phyloP scores from a whole-genome alignment of 1,140 invertebrate species.

The Pseudomyrmex sp. region DNA sequence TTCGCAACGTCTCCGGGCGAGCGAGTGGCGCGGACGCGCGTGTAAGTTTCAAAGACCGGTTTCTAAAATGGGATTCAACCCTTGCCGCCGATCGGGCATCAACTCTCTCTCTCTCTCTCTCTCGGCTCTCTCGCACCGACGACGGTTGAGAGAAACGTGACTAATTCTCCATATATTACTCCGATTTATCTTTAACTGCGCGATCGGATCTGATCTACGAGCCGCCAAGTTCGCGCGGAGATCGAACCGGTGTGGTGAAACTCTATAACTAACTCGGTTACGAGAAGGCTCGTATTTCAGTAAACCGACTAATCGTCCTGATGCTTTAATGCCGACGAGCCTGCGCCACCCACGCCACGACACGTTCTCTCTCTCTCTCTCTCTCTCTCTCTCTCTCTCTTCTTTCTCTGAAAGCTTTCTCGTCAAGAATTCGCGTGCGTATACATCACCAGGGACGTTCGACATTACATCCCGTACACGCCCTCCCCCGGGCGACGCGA shows the following conservation, averaged over 20 bases:
- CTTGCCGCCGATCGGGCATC: constrained; percentile 29
- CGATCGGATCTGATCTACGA: constrained; percentile 1
- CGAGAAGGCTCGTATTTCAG: constrained; percentile 10
- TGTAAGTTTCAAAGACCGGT: constrained; percentile 30
- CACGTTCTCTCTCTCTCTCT: background rate
- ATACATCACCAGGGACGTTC: constrained; percentile 43
- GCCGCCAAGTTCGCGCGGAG: constrained; percentile 16
- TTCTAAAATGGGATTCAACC: constrained; percentile 54
- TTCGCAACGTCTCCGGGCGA: background rate
- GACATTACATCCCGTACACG: constrained; percentile 10
- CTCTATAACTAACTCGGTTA: constrained; percentile 4
- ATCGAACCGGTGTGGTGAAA: constrained; percentile 18
- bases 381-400: background rate
- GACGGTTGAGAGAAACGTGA: background rate
- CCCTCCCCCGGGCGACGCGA: background rate
- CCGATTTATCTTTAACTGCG: constrained; percentile 7
- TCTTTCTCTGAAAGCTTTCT: constrained; percentile 15
- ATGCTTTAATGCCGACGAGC: constrained; percentile 40
- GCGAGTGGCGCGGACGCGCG: background rate
- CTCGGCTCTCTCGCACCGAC: too few relatives aligned
- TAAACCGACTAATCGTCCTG: constrained; percentile 35
- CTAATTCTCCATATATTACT: constrained; percentile 38
- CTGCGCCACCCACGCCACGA: constrained; percentile 32
- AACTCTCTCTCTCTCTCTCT: too few relatives aligned
- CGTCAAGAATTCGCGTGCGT: constrained; percentile 39